Base-by-base conservation (phyloP, 2,888 invertebrate genomes). In the Eupithecia pulchellata region DNA sequence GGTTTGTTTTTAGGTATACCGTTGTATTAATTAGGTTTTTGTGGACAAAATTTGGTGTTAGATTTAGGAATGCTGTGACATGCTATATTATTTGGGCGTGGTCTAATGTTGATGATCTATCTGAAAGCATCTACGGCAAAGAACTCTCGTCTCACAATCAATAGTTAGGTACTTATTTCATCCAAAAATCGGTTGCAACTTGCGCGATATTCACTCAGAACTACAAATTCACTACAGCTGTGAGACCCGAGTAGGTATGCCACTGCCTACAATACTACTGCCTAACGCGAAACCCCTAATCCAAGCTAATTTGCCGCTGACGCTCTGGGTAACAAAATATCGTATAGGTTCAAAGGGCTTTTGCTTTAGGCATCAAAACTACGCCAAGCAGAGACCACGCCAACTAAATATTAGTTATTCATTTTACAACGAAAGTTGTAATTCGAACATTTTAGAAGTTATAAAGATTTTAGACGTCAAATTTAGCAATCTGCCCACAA, bases 401-500 rank as follows among this genome's bases (percentile, higher is more conserved):
- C n/a, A 42, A n/a, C 47, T 9, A 42, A 39, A 39, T 1, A 39
- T n/a, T n/a, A n/a, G n/a, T n/a, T 5, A 42, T 42, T n/a, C n/a
- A 42, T 57, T 17, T 29, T 29, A 29, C 14, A 57, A 17, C 29
- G 27, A 17, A 57, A 29, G 29, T 57, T 29, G 17, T 60, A 60
- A 60, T 60, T 64, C 14, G n/a, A 29, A 29, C 32, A 52, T 32
- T 55, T 52, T 4, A 64, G 55, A 42, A 66, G 39, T 66, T 66
- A n/a, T 42, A 42, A 64, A 61, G 52, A 65, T 61, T 61, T 55
- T 34, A 65, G 47, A 4, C 5, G 36, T 39, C n/a, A 36, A 30
- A 34, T 67, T 61, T 61, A 25, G 47, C 52, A 71, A 71, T 67
- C 67, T 67, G 58, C 65, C 71, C 64, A 61, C 67, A 17, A 32